phyloP scores from a whole-genome alignment of 2,797 vertebrate species.

The Eulemur albifrons region DNA sequence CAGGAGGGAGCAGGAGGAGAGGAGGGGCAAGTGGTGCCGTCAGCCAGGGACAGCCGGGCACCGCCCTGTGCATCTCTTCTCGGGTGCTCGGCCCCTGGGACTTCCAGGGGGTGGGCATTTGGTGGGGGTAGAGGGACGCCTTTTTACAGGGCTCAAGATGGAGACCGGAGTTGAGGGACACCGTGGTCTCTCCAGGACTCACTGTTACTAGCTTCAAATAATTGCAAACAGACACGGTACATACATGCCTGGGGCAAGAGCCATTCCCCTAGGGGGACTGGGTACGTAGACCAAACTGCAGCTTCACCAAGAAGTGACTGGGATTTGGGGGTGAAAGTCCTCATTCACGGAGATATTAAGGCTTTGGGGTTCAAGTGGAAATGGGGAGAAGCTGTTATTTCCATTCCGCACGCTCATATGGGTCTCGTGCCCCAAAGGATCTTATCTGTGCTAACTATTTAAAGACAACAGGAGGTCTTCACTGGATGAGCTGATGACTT shows the following conservation, averaged over 20 bases:
- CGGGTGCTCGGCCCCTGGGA: not conserved
- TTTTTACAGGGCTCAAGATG: constrained; percentile 69
- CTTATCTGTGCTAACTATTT: not conserved
- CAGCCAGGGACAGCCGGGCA: constrained; percentile 73
- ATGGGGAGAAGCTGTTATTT: not conserved
- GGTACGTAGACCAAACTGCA: not conserved
- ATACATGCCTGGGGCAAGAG: not conserved
- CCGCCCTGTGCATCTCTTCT: constrained; percentile 26
- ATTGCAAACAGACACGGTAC: not conserved
- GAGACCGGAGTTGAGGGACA: constrained; percentile 5
- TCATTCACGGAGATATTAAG: not conserved
- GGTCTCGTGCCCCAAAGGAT: not conserved
- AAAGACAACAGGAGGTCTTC: not conserved
- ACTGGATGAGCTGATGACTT: not conserved
- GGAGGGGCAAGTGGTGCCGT: constrained; percentile 77
- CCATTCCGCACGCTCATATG: not conserved
- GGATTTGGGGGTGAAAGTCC: not conserved
- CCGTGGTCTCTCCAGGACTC: not conserved
- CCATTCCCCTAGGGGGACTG: not conserved
- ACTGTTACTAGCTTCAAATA: not conserved
- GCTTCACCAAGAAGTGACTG: not conserved
- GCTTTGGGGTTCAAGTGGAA: not conserved
- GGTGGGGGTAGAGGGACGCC: constrained; percentile 66
- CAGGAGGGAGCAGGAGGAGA: constrained; percentile 69
- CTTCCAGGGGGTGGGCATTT: not conserved